A percentile compares a stretch with the other conserved stretches of the same genome.
These are phyloP conservation scores for Gila robusta DNA, from an alignment of 2,797 vertebrate genomes.

Conservation along the genomic window DNA sequence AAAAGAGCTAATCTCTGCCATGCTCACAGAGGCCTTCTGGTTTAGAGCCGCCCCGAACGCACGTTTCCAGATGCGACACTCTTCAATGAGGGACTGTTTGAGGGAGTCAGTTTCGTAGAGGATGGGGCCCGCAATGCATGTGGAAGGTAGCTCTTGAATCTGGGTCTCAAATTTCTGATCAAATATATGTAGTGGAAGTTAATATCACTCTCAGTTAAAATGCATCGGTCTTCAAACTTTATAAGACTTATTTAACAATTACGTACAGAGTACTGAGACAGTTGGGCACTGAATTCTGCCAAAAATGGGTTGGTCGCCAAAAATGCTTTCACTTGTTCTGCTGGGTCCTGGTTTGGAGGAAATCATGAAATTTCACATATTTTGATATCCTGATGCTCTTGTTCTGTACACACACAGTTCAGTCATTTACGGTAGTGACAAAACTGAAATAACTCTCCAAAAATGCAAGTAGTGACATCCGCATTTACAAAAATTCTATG, in stretches of 20 bases:
- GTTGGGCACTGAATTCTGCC: slow-evolving; percentile 82
- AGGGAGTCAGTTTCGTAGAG: slow-evolving; percentile 76
- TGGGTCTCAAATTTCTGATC: slow-evolving; percentile 79
- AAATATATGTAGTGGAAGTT: slow-evolving; percentile 8
- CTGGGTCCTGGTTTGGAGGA: slow-evolving; percentile 77
- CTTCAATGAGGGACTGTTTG: slow-evolving; percentile 82
- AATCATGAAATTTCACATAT: not conserved
- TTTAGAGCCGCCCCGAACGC: slow-evolving; percentile 80
- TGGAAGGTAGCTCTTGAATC: slow-evolving; percentile 79
- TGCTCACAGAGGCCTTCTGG: slow-evolving; percentile 74
- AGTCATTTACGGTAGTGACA: not conserved
- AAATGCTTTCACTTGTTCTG: slow-evolving; percentile 82
- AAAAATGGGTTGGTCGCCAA: slow-evolving; percentile 78
- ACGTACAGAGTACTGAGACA: slow-evolving; percentile 82
- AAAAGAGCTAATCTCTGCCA: slow-evolving; percentile 79
- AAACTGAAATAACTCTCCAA: not conserved
- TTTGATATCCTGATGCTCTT: not conserved
- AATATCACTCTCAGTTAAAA: slow-evolving; percentile 8
- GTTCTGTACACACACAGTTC: not conserved
- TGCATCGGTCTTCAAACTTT: not conserved
- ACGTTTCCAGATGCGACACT: slow-evolving; percentile 81
- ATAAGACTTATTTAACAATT: not conserved
- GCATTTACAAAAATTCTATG: not conserved
- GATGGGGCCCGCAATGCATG: slow-evolving; percentile 72
- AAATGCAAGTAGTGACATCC: not conserved